Evolutionary conservation across 2,113 vertebrate species (phyloP).

Genomic region (Procapra przewalskii): DNA sequence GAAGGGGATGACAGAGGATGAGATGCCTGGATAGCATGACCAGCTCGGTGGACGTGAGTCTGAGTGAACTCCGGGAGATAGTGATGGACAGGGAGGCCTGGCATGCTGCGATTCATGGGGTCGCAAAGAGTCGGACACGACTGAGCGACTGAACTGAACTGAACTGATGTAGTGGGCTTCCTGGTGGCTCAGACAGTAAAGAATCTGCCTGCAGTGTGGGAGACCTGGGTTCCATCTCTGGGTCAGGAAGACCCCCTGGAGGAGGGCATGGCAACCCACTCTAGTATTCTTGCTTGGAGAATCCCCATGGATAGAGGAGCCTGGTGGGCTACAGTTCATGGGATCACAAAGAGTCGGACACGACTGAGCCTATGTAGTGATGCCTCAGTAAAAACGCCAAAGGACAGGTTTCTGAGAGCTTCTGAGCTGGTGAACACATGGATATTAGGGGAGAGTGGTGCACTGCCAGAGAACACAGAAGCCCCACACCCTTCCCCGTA

Average conservation of each 20-base stretch:
- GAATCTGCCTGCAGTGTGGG: neutral
- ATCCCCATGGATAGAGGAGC: neutral
- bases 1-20: too few relatives aligned
- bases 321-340: neutral
- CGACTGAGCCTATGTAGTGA: neutral
- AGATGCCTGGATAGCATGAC: too few relatives aligned
- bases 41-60: fast-evolving
- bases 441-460: neutral
- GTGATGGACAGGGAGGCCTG: too few relatives aligned
- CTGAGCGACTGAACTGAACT: too few relatives aligned
- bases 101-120: too few relatives aligned
- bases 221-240: neutral
- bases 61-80: too few relatives aligned
- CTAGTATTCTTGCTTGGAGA: neutral
- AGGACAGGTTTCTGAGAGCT: neutral
- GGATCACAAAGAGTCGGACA: neutral
- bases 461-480: neutral
- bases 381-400: neutral
- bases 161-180: neutral
- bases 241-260: neutral
- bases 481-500: neutral
- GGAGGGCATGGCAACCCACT: neutral
- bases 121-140: too few relatives aligned
- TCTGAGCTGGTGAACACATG: neutral
- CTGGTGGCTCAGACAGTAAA: neutral